phyloP scores from a whole-genome alignment of 2,888 invertebrate genomes.

The Gymnosoma rotundatum region DNA sequence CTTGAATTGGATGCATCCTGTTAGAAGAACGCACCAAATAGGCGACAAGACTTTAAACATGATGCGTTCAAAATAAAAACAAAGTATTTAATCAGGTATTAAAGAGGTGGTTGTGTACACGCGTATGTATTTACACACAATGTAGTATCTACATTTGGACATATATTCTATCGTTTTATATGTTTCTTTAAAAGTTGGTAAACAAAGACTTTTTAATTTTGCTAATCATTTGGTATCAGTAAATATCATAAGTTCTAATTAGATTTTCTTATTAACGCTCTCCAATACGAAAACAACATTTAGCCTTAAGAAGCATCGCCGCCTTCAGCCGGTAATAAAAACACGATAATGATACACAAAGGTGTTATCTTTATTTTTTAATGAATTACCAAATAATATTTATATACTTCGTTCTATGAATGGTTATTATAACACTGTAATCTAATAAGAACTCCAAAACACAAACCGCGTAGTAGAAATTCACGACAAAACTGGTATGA shows the following conservation, averaged over 20 bases:
- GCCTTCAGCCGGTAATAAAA: constrained; percentile 46
- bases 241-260: constrained; percentile 4
- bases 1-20: constrained; percentile 63
- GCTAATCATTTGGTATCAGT: constrained; percentile 52
- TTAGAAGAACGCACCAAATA: constrained; percentile 59
- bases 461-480: constrained; percentile 60
- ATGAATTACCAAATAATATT: no score
- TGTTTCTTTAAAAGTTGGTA: background rate
- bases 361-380: background rate
- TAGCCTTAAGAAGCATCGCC: constrained; percentile 6
- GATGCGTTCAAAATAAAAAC: constrained; percentile 23
- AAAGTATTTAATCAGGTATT: constrained; percentile 7
- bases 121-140: background rate
- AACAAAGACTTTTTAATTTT: constrained; percentile 48
- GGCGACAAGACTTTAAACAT: constrained; percentile 48
- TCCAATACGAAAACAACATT: constrained; percentile 12
- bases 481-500: constrained; percentile 56
- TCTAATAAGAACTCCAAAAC: constrained; percentile 36
- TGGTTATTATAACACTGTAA: constrained; percentile 12
- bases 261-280: background rate
- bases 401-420: constrained; percentile 1
- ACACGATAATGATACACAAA: background rate
- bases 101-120: background rate
- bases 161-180: background rate
- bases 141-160: background rate